phyloP scores from a whole-genome alignment of 1,140 invertebrate species.

The Camponotus pennsylvanicus region DNA sequence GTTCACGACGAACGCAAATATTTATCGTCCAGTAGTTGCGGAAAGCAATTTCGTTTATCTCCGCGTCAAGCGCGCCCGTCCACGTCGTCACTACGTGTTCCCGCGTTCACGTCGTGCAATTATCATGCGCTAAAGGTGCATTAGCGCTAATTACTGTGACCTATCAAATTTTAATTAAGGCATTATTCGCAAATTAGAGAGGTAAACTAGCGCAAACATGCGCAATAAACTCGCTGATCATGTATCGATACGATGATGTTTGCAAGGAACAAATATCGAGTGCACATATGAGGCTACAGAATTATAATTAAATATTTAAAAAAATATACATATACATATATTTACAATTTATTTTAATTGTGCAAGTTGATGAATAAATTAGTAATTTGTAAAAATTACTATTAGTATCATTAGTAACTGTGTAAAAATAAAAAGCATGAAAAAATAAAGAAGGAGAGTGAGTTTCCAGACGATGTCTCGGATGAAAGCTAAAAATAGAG shows the following conservation, averaged over 20 bases:
- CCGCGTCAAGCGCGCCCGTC: slow-evolving; percentile 3
- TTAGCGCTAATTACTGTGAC: slow-evolving; percentile 9
- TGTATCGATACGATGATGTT: neutral
- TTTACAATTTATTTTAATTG: no score
- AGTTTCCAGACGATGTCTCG: neutral
- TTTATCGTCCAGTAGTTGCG: slow-evolving; percentile 31
- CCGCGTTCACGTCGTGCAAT: neutral
- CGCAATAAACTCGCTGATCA: neutral
- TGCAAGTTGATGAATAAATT: no score
- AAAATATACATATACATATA: no score
- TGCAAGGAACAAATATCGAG: neutral
- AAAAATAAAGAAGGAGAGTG: no score
- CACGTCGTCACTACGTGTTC: slow-evolving; percentile 20
- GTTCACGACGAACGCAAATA: neutral
- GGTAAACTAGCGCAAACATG: neutral
- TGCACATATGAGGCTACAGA: no score
- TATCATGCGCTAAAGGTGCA: neutral
- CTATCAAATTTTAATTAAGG: slow-evolving; percentile 50
- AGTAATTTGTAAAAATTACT: no score
- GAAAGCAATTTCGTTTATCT: slow-evolving; percentile 42
- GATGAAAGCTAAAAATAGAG: slow-evolving; percentile 22
- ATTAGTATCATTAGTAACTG: neutral
- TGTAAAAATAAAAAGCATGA: neutral
- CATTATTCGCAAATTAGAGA: slow-evolving; percentile 6
- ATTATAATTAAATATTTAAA: no score